These are phyloP conservation scores for Oophaga sylvatica DNA, from an alignment of 2,797 vertebrate species.

Conservation along the genomic window DNA sequence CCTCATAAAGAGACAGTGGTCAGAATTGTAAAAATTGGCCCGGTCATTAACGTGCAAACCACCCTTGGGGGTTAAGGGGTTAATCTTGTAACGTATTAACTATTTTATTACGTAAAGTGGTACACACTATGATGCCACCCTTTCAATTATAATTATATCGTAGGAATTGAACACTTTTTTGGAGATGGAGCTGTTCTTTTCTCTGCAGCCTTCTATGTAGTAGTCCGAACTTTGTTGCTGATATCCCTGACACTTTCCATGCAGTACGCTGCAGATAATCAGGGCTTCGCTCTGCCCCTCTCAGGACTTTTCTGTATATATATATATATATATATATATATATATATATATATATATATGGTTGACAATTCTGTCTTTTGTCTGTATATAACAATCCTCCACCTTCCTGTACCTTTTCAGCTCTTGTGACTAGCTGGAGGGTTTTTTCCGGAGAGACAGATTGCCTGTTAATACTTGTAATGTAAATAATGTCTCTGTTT, in stretches of 20 bases:
- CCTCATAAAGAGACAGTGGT: no score
- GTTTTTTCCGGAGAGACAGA: conserved; percentile 53
- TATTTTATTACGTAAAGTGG: not conserved
- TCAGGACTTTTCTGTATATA: not conserved
- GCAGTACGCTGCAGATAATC: conserved; percentile 4
- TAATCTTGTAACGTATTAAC: no score
- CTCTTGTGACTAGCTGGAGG: conserved; percentile 43
- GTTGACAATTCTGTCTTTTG: conserved; percentile 40
- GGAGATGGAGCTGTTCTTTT: not conserved
- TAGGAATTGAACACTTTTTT: no score
- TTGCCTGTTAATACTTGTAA: conserved; percentile 58
- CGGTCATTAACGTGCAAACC: no score
- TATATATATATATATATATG: not conserved
- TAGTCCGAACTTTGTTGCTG: not conserved
- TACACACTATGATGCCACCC: no score
- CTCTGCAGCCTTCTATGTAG: not conserved
- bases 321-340: no score
- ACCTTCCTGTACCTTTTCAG: conserved; percentile 47
- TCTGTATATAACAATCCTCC: conserved; percentile 48
- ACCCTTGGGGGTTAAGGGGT: no score
- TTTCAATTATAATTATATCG: no score
- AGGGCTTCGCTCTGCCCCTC: conserved; percentile 5
- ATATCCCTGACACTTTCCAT: conserved; percentile 10
- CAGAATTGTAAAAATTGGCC: no score
- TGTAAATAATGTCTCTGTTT: conserved; percentile 59